Percentiles rank a stretch among this genome's conserved stretches.
These are phyloP conservation scores for Anorthoa munda DNA, from an alignment of 2,888 invertebrate genomes.

Conservation along the genomic window DNA sequence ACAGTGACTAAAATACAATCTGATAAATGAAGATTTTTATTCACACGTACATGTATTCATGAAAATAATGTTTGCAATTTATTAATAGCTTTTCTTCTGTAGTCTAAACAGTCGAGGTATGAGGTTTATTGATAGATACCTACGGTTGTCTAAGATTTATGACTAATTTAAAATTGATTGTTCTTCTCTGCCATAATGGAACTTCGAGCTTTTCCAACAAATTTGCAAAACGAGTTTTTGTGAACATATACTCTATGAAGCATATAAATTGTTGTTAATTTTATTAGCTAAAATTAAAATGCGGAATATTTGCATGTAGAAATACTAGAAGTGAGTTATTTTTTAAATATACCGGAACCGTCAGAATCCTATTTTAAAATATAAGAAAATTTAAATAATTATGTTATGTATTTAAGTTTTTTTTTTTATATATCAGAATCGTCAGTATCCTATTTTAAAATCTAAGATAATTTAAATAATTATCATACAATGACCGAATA, in stretches of 20 bases:
- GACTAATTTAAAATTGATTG: neutral
- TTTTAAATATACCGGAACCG: too few relatives aligned
- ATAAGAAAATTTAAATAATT: neutral
- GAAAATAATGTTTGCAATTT: slow-evolving; percentile 23
- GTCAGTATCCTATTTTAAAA: neutral
- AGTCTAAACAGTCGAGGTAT: slow-evolving; percentile 12
- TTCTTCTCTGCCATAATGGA: neutral
- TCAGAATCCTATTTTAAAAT: neutral
- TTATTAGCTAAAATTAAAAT: neutral
- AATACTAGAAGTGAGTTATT: too few relatives aligned
- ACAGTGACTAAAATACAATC: neutral
- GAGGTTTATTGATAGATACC: neutral
- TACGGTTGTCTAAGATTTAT: neutral
- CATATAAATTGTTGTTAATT: neutral
- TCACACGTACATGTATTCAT: neutral
- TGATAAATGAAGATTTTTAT: slow-evolving; percentile 6
- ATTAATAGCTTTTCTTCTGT: slow-evolving; percentile 21
- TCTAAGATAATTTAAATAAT: neutral
- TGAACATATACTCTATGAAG: neutral
- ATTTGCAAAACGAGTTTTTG: neutral
- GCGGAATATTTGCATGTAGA: too few relatives aligned
- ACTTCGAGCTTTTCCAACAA: neutral
- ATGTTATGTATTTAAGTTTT: too few relatives aligned
- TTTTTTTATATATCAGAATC: too few relatives aligned
- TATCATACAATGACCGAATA: too few relatives aligned